A percentile compares a stretch with the other conserved stretches of the same genome.
phyloP scores from a whole-genome alignment of 2,113 vertebrate genomes.

The Crotalus viridis region DNA sequence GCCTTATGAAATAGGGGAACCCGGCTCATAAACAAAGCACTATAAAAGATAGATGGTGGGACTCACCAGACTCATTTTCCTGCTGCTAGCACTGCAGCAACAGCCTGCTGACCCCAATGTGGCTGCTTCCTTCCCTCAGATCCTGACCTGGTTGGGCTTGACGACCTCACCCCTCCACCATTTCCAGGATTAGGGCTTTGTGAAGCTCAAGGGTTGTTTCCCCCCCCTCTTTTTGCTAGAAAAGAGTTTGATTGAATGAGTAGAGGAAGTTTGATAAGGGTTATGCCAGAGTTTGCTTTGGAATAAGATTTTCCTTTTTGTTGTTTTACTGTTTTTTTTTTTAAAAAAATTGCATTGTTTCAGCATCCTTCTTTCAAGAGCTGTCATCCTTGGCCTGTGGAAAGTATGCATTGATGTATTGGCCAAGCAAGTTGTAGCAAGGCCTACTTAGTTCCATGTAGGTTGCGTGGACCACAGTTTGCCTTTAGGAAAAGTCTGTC shows the following conservation, averaged over 20 bases:
- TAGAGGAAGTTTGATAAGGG: neutral
- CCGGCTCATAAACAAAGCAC: slow-evolving; percentile 62
- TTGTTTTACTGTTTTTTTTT: neutral
- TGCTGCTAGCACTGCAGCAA: slow-evolving; percentile 4
- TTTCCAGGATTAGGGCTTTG: neutral
- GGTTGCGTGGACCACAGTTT: neutral
- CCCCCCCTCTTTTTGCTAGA: neutral
- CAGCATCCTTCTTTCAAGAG: slow-evolving; percentile 6
- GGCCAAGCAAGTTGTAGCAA: neutral
- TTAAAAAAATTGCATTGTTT: neutral
- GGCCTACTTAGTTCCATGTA: neutral
- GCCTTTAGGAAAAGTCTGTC: neutral
- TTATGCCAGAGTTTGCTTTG: neutral
- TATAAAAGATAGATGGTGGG: slow-evolving; percentile 63
- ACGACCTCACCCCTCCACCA: neutral
- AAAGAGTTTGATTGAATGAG: neutral
- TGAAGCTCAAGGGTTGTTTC: neutral
- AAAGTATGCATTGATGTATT: accelerated
- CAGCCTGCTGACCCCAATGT: neutral
- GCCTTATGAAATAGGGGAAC: slow-evolving; percentile 66
- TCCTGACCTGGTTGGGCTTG: neutral
- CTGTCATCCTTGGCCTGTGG: neutral
- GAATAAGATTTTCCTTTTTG: neutral
- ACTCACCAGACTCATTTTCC: slow-evolving; percentile 48
- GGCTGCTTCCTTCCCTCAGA: neutral